These are phyloP conservation scores for Colius striatus DNA, from an alignment of 2,113 vertebrate genomes.

Conservation along the genomic window DNA sequence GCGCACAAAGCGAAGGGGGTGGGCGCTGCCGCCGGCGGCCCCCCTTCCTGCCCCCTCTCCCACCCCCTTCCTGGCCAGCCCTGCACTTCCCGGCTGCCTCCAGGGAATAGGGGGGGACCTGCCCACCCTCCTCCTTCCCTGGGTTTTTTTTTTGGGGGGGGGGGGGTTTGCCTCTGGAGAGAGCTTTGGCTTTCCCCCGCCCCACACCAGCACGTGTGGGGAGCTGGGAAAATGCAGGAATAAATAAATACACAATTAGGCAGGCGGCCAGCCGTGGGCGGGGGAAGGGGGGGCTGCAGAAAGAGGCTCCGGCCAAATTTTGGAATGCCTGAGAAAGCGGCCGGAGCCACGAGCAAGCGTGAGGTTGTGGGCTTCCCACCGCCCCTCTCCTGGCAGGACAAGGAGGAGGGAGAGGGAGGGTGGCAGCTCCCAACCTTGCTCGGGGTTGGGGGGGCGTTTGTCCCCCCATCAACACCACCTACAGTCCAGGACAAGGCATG, in stretches of 20 bases:
- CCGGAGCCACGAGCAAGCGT: background rate
- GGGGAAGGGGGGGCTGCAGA: background rate
- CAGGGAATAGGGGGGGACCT: background rate
- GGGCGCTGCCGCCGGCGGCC: slow-evolving; percentile 15
- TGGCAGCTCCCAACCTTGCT: background rate
- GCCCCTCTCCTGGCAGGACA: accelerated
- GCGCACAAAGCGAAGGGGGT: slow-evolving; percentile 18
- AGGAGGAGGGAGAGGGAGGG: background rate
- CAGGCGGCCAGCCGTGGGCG: slow-evolving; percentile 60
- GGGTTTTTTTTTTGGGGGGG: background rate
- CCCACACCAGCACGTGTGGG: slow-evolving; percentile 14
- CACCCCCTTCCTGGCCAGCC: background rate
- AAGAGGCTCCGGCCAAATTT: slow-evolving; percentile 48
- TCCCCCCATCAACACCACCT: accelerated
- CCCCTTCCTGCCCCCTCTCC: slow-evolving; percentile 10
- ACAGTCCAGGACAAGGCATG: background rate
- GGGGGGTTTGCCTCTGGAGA: background rate
- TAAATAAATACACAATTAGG: slow-evolving; percentile 82
- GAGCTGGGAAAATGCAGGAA: slow-evolving; percentile 76
- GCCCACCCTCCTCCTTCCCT: background rate
- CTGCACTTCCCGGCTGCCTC: background rate
- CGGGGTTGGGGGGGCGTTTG: accelerated
- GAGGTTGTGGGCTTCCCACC: slow-evolving; percentile 72
- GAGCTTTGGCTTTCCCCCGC: background rate
- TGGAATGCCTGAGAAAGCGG: slow-evolving; percentile 76